These are phyloP conservation scores for Chaetorhynchus papuensis DNA, from an alignment of 2,113 vertebrate species.

Conservation along the genomic window DNA sequence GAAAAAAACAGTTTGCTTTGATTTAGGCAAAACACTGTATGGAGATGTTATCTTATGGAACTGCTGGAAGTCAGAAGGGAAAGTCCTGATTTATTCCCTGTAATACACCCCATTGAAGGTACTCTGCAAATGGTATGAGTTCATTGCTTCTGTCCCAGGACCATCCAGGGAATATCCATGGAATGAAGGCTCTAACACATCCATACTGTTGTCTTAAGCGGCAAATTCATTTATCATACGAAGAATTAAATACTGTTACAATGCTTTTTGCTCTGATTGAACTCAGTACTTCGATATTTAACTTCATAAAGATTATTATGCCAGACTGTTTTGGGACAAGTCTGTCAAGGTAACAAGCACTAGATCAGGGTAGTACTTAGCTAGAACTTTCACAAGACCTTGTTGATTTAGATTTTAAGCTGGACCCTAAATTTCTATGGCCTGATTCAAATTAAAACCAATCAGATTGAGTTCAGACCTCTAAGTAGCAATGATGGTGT, in stretches of 20 bases:
- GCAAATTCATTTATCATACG: background rate
- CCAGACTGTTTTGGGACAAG: background rate
- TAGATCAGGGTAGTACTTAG: background rate
- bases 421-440: background rate
- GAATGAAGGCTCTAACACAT: conserved; percentile 42
- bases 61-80: conserved; percentile 45
- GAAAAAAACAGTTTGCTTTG: background rate
- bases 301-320: background rate
- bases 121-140: conserved; percentile 51
- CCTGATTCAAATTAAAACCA: background rate
- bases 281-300: background rate
- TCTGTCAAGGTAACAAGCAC: background rate
- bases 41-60: conserved; percentile 51
- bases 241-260: background rate
- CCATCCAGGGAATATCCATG: conserved; percentile 29
- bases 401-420: background rate
- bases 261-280: background rate
- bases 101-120: conserved; percentile 61
- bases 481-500: background rate
- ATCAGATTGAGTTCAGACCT: background rate
- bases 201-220: conserved; percentile 60
- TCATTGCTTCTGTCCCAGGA: conserved; percentile 44
- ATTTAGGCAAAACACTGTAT: conserved; percentile 61
- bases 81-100: background rate
- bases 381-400: background rate